phyloP scores from a whole-genome alignment of 2,113 vertebrate species.

The Sula dactylatra region DNA sequence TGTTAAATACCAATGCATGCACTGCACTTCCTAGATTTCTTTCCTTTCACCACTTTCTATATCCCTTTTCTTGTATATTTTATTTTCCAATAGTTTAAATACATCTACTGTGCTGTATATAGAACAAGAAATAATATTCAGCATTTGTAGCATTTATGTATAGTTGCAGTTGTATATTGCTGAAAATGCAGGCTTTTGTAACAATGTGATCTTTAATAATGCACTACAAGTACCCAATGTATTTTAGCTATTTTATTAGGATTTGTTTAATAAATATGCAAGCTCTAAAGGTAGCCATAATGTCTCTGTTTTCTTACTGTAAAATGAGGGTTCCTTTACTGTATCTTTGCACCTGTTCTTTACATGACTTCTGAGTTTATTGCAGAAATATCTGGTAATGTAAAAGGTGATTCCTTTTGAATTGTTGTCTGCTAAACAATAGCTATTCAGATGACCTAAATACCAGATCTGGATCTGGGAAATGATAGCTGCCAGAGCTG shows the following conservation, averaged over 20 bases:
- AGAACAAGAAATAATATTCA: conserved; percentile 76
- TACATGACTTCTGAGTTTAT: not conserved
- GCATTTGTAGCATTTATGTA: conserved; percentile 78
- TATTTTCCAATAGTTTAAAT: conserved; percentile 71
- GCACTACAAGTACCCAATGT: conserved; percentile 79
- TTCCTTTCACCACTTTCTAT: not conserved
- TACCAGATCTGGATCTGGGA: not conserved
- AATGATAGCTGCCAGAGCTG: not conserved
- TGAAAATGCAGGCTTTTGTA: conserved; percentile 79
- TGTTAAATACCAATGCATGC: conserved; percentile 76
- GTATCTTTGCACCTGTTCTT: not conserved
- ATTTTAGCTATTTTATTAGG: conserved; percentile 83
- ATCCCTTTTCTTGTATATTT: conserved; percentile 49
- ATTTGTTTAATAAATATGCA: conserved; percentile 85
- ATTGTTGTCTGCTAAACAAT: not conserved
- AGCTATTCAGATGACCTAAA: not conserved
- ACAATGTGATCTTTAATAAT: conserved; percentile 77
- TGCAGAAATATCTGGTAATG: not conserved
- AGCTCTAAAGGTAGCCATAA: conserved; percentile 59
- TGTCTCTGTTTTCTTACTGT: not conserved
- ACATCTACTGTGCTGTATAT: conserved; percentile 78
- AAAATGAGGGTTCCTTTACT: not conserved
- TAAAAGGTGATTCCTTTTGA: not conserved
- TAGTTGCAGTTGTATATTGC: conserved; percentile 75
- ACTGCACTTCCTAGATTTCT: conserved; percentile 34